Conservation (phyloP, 2,888 invertebrate genomes). For the Chloroclystis v-ata region DNA sequence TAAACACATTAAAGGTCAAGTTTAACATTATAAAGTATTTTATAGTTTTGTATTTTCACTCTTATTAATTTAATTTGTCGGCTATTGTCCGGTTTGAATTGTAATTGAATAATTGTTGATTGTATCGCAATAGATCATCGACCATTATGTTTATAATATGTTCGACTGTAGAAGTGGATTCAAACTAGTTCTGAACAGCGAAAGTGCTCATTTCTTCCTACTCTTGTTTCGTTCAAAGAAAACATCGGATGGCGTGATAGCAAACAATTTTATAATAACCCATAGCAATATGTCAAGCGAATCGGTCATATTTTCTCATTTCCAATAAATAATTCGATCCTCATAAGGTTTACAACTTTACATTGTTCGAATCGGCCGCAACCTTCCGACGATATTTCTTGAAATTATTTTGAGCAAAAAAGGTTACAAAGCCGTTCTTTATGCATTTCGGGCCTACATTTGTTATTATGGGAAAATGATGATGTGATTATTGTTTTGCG, state of each 20-base stretch:
- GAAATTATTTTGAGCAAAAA: slow-evolving; percentile 59
- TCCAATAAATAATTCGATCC: slow-evolving; percentile 73
- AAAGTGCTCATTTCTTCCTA: no score
- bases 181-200: background rate
- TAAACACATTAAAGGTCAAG: no score
- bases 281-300: slow-evolving; percentile 74
- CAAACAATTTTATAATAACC: slow-evolving; percentile 75
- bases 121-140: slow-evolving; percentile 23
- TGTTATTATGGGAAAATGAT: slow-evolving; percentile 76
- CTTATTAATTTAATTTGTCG: slow-evolving; percentile 74
- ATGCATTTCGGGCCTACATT: slow-evolving; percentile 70
- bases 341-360: slow-evolving; percentile 71
- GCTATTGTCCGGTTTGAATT: slow-evolving; percentile 54
- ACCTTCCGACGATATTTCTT: slow-evolving; percentile 65
- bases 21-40: no score
- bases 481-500: slow-evolving; percentile 78
- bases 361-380: slow-evolving; percentile 70
- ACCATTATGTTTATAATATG: slow-evolving; percentile 3
- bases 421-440: slow-evolving; percentile 67
- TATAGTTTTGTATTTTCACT: slow-evolving; percentile 49
- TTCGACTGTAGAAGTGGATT: background rate
- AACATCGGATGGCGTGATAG: slow-evolving; percentile 71
- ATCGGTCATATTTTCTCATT: slow-evolving; percentile 63
- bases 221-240: slow-evolving; percentile 58
- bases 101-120: slow-evolving; percentile 36